These are phyloP conservation scores for Wiebesia pumilae DNA, from an alignment of 1,140 invertebrate species.

Conservation along the genomic window DNA sequence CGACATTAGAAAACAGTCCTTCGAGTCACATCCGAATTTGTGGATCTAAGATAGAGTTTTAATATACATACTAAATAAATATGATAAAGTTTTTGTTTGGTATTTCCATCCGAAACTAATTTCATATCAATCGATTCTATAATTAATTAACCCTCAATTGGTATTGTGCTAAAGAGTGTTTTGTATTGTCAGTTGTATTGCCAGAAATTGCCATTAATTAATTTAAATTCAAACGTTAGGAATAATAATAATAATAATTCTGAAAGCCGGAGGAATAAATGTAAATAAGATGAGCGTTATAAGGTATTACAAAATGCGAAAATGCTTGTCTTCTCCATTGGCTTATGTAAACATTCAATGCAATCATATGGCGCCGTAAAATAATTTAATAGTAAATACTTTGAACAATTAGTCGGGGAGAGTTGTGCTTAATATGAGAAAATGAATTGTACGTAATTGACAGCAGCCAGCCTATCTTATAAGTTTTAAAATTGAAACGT, in stretches of 20 bases:
- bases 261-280: not conserved
- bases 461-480: not conserved
- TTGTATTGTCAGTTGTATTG: no score
- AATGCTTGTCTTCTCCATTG: not conserved
- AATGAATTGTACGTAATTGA: not conserved
- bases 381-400: not conserved
- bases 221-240: no score
- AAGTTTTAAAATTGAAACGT: conserved; percentile 14
- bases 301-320: not conserved
- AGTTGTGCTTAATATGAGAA: not conserved
- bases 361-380: not conserved
- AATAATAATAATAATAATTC: no score
- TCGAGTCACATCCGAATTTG: not conserved
- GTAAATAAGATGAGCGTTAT: not conserved
- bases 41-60: no score
- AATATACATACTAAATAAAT: no score
- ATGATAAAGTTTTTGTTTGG: no score
- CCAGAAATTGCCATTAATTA: no score
- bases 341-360: conserved; percentile 1
- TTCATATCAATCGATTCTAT: no score
- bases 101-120: no score
- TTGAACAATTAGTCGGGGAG: not conserved
- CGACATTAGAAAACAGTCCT: not conserved
- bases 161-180: no score
- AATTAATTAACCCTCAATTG: no score